These are phyloP conservation scores for Panagrolaimus sp. DNA, from an alignment of 1,140 invertebrate genomes.

Conservation along the genomic window DNA sequence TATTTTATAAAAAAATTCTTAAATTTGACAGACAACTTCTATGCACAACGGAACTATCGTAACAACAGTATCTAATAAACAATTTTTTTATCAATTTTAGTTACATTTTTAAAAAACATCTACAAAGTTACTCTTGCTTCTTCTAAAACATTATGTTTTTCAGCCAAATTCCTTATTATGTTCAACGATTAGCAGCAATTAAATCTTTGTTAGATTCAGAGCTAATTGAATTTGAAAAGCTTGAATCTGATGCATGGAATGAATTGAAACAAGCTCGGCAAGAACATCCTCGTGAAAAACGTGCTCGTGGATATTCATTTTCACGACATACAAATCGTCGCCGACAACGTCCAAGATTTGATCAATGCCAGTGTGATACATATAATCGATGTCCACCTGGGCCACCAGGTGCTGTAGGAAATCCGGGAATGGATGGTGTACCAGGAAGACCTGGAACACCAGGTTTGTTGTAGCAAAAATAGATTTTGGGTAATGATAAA, in stretches of 20 bases:
- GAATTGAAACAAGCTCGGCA: neutral
- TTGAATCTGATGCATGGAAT: slow-evolving; percentile 1
- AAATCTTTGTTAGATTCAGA: neutral
- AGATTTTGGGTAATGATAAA: too few species aligned
- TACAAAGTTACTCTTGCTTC: too few species aligned
- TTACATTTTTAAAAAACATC: too few species aligned
- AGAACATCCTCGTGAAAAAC: slow-evolving; percentile 2
- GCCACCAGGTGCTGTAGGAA: slow-evolving; percentile 13
- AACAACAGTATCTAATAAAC: too few species aligned
- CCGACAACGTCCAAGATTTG: neutral
- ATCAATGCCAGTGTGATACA: slow-evolving; percentile 5
- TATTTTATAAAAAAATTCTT: too few species aligned
- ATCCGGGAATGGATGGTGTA: slow-evolving; percentile 5
- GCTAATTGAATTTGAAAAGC: neutral
- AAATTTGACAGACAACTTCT: too few species aligned
- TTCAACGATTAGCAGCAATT: neutral
- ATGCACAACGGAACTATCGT: too few species aligned
- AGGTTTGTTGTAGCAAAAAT: neutral
- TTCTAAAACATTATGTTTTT: too few species aligned
- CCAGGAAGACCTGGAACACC: slow-evolving; percentile 12
- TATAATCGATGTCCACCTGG: slow-evolving; percentile 14
- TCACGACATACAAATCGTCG: neutral
- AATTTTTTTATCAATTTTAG: too few species aligned
- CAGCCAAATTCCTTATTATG: neutral
- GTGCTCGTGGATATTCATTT: neutral